Evolutionary conservation across 1,140 invertebrate genomes (phyloP).

Genomic region (Cherax quadricarinatus): DNA sequence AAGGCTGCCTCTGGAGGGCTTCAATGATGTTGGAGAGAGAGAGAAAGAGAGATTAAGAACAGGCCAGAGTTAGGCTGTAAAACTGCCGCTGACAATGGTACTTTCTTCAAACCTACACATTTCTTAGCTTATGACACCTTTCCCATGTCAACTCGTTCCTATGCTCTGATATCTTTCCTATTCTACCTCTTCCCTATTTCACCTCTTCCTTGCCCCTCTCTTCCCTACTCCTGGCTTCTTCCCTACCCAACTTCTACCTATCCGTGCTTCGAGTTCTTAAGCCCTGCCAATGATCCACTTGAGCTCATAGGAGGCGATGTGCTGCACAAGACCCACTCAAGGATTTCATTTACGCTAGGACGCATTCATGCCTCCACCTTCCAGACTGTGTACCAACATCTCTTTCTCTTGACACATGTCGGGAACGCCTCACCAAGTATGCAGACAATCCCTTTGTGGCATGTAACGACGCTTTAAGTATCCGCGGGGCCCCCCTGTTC

Average conservation of each 20-base stretch:
- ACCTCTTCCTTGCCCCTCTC: neutral
- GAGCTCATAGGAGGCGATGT: slow-evolving; percentile 11
- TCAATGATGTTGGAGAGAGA: slow-evolving; percentile 48
- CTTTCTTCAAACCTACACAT: too few species aligned
- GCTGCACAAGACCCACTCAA: slow-evolving; percentile 15
- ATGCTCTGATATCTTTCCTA: too few species aligned
- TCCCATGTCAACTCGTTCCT: neutral
- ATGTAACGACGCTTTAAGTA: slow-evolving; percentile 27
- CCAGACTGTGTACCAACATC: slow-evolving; percentile 49
- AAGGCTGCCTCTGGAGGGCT: slow-evolving; percentile 8
- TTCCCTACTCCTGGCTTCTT: neutral
- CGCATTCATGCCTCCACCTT: slow-evolving; percentile 40
- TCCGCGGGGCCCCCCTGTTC: slow-evolving; percentile 18
- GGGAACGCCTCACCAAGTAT: slow-evolving; percentile 27
- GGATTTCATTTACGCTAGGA: slow-evolving; percentile 17
- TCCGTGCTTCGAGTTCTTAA: slow-evolving; percentile 33
- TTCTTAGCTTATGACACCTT: too few species aligned
- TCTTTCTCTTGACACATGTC: slow-evolving; percentile 28
- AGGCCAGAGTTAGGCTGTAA: slow-evolving; percentile 20
- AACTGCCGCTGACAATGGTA: slow-evolving; percentile 23
- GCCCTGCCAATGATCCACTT: slow-evolving; percentile 49
- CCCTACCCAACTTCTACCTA: neutral
- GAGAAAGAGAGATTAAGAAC: slow-evolving; percentile 39
- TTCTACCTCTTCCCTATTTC: neutral
- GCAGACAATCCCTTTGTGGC: slow-evolving; percentile 14